These are phyloP conservation scores for Procambarus clarkii DNA, from an alignment of 1,140 invertebrate genomes.

Conservation along the genomic window DNA sequence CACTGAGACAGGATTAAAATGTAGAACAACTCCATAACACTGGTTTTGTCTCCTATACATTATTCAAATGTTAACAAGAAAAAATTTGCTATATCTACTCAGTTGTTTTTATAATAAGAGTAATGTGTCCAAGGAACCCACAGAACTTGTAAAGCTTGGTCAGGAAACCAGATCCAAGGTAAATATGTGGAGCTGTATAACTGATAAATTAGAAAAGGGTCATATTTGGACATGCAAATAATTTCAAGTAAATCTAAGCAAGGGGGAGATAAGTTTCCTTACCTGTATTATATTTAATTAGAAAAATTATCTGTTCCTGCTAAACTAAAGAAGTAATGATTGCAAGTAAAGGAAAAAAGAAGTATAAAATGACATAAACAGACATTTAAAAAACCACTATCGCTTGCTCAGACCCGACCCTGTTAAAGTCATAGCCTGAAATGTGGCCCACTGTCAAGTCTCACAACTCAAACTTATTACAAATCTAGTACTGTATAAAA, in stretches of 20 bases:
- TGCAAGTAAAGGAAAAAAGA: conserved; percentile 6
- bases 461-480: conserved; percentile 64
- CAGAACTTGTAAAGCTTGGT: conserved; percentile 43
- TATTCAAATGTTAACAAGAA: conserved; percentile 69
- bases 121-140: conserved; percentile 64
- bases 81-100: conserved; percentile 63
- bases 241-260: conserved; percentile 27
- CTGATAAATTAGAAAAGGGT: conserved; percentile 18
- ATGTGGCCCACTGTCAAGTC: conserved; percentile 35
- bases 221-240: conserved; percentile 14
- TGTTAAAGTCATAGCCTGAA: conserved; percentile 32
- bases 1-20: conserved; percentile 50
- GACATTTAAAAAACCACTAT: background rate
- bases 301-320: conserved; percentile 6
- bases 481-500: conserved; percentile 67
- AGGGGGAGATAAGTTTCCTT: conserved; percentile 21
- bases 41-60: conserved; percentile 63
- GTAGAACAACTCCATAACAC: conserved; percentile 59
- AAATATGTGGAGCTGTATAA: conserved; percentile 26
- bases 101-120: conserved; percentile 64
- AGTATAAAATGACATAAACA: background rate
- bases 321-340: conserved; percentile 3
- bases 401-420: conserved; percentile 36
- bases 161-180: conserved; percentile 34
- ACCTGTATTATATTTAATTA: background rate